Percentiles rank a stretch among this genome's conserved stretches.
Conservation (phyloP, 2,113 vertebrate genomes). For the Vulpes vulpes region DNA sequence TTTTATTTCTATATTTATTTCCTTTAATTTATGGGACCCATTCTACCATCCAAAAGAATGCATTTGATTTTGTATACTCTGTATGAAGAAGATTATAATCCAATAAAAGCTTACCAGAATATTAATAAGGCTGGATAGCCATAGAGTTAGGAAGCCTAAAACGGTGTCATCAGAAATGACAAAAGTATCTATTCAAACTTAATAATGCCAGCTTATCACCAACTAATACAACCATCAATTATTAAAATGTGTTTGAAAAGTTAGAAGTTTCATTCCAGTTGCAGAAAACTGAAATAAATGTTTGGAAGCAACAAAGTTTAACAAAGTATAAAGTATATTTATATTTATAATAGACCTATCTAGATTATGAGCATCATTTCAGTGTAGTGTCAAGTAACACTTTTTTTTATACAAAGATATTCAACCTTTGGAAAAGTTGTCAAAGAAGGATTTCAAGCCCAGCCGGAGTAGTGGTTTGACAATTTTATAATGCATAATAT, state of each 20-base stretch:
- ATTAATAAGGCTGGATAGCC: not conserved
- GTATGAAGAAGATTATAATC: not conserved
- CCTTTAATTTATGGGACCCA: not conserved
- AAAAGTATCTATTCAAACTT: not conserved
- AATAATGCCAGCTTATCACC: not conserved
- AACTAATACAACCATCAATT: not conserved
- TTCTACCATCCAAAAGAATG: not conserved
- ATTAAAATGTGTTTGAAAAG: slow-evolving; percentile 16
- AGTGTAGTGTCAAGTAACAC: not conserved
- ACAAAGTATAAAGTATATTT: not conserved
- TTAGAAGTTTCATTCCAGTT: not conserved
- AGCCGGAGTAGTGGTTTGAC: not conserved
- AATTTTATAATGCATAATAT: slow-evolving; percentile 38
- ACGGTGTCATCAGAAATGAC: not conserved
- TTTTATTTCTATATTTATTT: not conserved
- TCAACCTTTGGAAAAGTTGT: not conserved
- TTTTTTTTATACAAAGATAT: slow-evolving; percentile 22
- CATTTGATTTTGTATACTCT: not conserved
- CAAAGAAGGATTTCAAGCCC: slow-evolving; percentile 37
- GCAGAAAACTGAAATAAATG: not conserved
- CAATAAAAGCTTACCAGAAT: not conserved
- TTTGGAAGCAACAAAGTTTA: not conserved
- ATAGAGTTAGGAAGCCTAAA: not conserved
- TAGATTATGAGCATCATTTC: not conserved
- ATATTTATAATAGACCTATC: not conserved